Conservation (phyloP, 2,797 vertebrate species). For the Sebastes nivosus region DNA sequence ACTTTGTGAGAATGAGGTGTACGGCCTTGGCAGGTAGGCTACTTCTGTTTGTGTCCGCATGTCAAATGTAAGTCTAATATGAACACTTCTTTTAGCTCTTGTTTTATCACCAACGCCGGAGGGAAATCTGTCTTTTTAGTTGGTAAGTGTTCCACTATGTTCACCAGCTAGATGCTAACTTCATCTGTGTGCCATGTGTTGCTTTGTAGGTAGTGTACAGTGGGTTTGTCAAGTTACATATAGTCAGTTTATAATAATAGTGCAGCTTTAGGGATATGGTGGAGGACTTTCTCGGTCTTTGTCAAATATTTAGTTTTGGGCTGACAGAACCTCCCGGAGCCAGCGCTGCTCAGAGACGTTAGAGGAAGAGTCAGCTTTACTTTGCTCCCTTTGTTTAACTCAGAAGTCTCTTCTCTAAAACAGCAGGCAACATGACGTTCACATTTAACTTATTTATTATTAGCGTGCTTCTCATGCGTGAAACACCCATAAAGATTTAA, state of each 20-base stretch:
- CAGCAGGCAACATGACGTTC: constrained; percentile 38
- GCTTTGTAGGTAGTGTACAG: neutral
- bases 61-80: no score
- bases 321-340: neutral
- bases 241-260: neutral
- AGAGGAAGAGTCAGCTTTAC: neutral
- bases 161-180: no score
- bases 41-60: neutral
- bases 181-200: neutral
- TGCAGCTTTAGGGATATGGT: neutral
- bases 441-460: constrained; percentile 75
- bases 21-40: no score
- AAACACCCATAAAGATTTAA: constrained; percentile 74
- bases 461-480: constrained; percentile 60
- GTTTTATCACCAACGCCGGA: no score
- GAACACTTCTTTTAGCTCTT: no score
- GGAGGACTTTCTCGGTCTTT: neutral
- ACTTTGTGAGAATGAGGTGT: no score
- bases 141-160: no score
- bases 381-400: constrained; percentile 13
- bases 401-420: constrained; percentile 32
- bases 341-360: neutral
- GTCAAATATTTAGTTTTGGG: neutral
- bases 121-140: no score
- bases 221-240: neutral